These are phyloP conservation scores for Anguilla marmorata DNA, from an alignment of 2,797 vertebrate genomes.

Conservation along the genomic window DNA sequence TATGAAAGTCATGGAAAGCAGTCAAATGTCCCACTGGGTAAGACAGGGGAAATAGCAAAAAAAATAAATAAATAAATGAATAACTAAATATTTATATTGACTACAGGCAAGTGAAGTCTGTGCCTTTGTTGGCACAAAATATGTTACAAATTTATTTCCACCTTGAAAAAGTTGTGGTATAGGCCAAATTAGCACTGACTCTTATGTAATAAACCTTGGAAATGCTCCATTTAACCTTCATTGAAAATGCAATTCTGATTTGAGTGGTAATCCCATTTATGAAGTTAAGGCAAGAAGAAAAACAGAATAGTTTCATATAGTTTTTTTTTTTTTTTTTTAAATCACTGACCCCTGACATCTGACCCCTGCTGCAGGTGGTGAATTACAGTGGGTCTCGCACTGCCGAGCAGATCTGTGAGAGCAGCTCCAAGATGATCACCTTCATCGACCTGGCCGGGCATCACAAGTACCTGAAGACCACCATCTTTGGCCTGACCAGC, in stretches of 20 bases:
- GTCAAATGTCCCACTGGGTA: not conserved
- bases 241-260: too few relatives aligned
- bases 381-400: slow-evolving; percentile 96
- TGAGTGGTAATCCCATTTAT: not conserved
- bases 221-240: not conserved
- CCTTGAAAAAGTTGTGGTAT: not conserved
- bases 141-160: too few relatives aligned
- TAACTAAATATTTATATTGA: too few relatives aligned
- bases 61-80: not conserved
- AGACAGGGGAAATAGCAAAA: not conserved
- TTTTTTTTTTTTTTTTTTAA: not conserved
- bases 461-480: slow-evolving; percentile 96
- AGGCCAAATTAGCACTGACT: not conserved
- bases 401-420: slow-evolving; percentile 95
- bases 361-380: slow-evolving; percentile 77
- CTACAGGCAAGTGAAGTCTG: not conserved
- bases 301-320: not conserved
- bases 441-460: slow-evolving; percentile 97
- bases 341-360: not conserved
- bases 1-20: not conserved
- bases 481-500: slow-evolving; percentile 95
- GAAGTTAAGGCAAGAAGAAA: not conserved
- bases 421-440: slow-evolving; percentile 97
- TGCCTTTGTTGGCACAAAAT: not conserved
- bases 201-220: not conserved